Conservation (phyloP, 2,888 invertebrate species). For the Archips xylosteana region DNA sequence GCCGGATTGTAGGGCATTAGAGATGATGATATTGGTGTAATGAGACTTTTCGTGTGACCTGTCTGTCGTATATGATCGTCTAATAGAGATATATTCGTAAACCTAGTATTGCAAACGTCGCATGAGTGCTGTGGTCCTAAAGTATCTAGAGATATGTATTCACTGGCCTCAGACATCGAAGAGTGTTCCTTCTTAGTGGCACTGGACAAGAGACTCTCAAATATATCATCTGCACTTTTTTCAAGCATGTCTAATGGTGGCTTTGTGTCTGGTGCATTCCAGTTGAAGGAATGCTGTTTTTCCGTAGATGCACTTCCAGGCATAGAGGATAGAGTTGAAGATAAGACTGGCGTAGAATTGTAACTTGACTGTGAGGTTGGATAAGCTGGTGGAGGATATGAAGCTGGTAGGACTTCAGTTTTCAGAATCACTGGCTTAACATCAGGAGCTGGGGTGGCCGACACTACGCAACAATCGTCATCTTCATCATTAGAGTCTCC, state of each 20-base stretch:
- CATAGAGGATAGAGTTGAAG: slow-evolving; percentile 51
- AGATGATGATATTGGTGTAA: slow-evolving; percentile 62
- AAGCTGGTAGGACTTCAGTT: slow-evolving; percentile 59
- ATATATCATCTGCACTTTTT: slow-evolving; percentile 80
- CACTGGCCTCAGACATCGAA: slow-evolving; percentile 77
- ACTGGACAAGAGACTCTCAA: slow-evolving; percentile 75
- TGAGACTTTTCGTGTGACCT: slow-evolving; percentile 82
- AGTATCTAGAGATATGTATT: slow-evolving; percentile 88
- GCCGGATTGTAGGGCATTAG: slow-evolving; percentile 72
- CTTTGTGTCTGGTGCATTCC: slow-evolving; percentile 81
- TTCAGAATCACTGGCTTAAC: slow-evolving; percentile 75
- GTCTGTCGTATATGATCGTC: slow-evolving; percentile 84
- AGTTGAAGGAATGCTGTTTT: slow-evolving; percentile 79
- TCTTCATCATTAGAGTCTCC: slow-evolving; percentile 81
- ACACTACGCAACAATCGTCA: slow-evolving; percentile 81
- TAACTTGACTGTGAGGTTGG: slow-evolving; percentile 59
- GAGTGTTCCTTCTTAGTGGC: slow-evolving; percentile 72
- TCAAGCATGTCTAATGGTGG: slow-evolving; percentile 74
- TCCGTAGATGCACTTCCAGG: slow-evolving; percentile 64
- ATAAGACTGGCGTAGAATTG: slow-evolving; percentile 47
- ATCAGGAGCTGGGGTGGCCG: slow-evolving; percentile 76
- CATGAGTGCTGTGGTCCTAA: slow-evolving; percentile 86
- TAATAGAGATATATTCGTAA: slow-evolving; percentile 81
- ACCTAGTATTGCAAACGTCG: slow-evolving; percentile 86
- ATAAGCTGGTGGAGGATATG: slow-evolving; percentile 61